phyloP scores from a whole-genome alignment of 2,113 vertebrate species.

The Prolemur simus region DNA sequence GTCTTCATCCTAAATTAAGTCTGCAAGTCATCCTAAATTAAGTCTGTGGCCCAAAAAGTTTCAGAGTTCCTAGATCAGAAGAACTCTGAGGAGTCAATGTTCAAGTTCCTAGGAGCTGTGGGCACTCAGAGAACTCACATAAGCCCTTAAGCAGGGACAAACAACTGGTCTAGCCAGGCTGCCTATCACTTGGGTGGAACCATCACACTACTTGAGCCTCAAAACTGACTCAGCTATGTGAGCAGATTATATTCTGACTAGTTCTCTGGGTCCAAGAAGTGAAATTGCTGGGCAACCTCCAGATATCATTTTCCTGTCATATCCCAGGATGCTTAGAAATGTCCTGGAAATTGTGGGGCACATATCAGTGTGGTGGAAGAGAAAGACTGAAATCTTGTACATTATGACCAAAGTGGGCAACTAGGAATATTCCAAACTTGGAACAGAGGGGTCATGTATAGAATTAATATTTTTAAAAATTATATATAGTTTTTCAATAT shows the following conservation, averaged over 20 bases:
- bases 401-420: neutral
- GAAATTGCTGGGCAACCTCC: neutral
- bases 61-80: neutral
- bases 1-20: too few relatives aligned
- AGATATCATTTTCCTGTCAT: neutral
- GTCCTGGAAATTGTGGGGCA: neutral
- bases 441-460: neutral
- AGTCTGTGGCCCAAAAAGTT: too few relatives aligned
- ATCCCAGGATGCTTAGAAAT: neutral
- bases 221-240: neutral
- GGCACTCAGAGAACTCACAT: neutral
- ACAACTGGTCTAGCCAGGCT: neutral
- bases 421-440: neutral
- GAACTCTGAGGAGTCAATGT: neutral
- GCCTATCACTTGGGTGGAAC: neutral
- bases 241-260: neutral
- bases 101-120: neutral
- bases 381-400: neutral
- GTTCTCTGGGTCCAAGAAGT: neutral
- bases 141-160: neutral
- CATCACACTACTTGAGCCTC: neutral
- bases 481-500: neutral
- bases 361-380: neutral
- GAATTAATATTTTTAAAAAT: neutral
- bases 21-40: neutral